Base-by-base conservation (phyloP, 1,140 invertebrate species). In the Samia ricini region DNA sequence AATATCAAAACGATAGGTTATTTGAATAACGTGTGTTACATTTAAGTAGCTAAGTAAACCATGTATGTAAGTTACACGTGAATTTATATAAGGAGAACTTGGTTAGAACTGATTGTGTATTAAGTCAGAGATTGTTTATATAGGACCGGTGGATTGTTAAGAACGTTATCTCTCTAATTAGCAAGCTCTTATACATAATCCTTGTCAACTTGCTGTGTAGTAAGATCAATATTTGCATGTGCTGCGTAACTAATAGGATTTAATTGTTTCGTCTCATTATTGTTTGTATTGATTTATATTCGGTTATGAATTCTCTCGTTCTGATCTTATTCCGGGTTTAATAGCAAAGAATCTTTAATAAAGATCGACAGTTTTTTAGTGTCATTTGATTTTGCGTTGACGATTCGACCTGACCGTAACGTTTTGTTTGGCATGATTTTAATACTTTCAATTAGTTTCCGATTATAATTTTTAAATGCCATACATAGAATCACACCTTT, bases 161-260 rank as follows among this genome's bases (percentile, higher is more conserved):
- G 55, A 59, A 66, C 65, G 65, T 74, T 74, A 74, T 66, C 71
- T 73, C 63, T 61, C 63, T 68, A 72, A 72, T 74, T 74, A 74
- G 65, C 62, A 59, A 66, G 68, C 71, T 71, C 68, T 68, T 68
- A 63, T 61, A 68, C 51, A 66, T 69, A 71, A 71, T 70, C 71
- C 68, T 61, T 33, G 54, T 63, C 57, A 61, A 66, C 64, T 70
- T 66, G 56, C 55, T 63, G 29, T 63, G 29, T 68, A 65, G 63
- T 66, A 73, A 65, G 68, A 67, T 69, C 65, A 73, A 73, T 70
- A 73, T 73, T 73, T 63, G 65, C 60, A 63, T 52, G 57, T 59
- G 7, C 61, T 55, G 8, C 58, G 54, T 57, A 36, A 26, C 29
- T 54, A 54, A 63, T 64, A 63, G 61, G 54, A 63, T 63, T 57